Conservation (phyloP, 2,888 invertebrate species). For the Ferdinandea cuprea region DNA sequence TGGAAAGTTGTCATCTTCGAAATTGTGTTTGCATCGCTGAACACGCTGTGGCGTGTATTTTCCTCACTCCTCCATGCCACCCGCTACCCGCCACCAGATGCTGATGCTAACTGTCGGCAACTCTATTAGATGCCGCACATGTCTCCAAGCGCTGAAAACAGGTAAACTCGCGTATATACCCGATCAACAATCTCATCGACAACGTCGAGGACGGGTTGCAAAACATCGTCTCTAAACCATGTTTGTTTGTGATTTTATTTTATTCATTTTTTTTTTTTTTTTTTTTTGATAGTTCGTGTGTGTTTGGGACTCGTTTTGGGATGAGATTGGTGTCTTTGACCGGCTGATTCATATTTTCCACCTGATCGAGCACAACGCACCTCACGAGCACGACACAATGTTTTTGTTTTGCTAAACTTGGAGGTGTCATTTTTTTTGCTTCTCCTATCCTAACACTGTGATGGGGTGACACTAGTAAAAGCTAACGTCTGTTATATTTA, state of each 20-base stretch:
- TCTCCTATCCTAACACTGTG: not conserved
- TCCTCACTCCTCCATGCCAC: constrained; percentile 3
- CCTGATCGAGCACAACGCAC: constrained; percentile 55
- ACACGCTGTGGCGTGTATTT: constrained; percentile 39
- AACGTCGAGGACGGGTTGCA: constrained; percentile 16
- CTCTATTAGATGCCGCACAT: constrained; percentile 56
- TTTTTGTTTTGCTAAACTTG: constrained; percentile 25
- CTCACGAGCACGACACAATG: not conserved
- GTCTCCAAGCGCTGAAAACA: constrained; percentile 37
- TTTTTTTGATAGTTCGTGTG: constrained; percentile 1
- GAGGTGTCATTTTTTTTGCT: constrained; percentile 1
- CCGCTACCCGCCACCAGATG: constrained; percentile 9
- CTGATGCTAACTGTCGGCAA: constrained; percentile 29
- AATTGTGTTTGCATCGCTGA: constrained; percentile 56
- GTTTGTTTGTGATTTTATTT: too few species aligned
- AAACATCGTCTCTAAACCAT: constrained; percentile 20
- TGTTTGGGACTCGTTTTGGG: constrained; percentile 53
- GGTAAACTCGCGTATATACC: constrained; percentile 16
- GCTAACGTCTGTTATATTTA: constrained; percentile 40
- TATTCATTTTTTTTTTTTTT: constrained; percentile 30
- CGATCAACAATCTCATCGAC: constrained; percentile 17
- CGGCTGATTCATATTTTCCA: constrained; percentile 70
- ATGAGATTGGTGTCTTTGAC: constrained; percentile 67
- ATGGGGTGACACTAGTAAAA: constrained; percentile 41
- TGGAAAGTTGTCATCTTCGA: constrained; percentile 73